Evolutionary conservation across 2,797 vertebrate species (phyloP).

Genomic region (Tangara arthus): DNA sequence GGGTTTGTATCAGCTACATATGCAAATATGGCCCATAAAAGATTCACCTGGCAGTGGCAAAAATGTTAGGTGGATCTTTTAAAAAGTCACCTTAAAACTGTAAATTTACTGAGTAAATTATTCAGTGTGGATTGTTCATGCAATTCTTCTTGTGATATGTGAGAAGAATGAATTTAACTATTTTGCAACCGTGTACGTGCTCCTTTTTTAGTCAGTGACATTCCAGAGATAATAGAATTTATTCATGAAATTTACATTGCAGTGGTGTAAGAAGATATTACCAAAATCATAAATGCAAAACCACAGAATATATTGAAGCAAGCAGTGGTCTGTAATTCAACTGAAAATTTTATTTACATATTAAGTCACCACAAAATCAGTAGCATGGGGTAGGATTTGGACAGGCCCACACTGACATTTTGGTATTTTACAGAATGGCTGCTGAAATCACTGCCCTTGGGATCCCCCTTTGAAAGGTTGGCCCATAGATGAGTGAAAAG

Average conservation of each 20-base stretch:
- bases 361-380: background rate
- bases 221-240: slow-evolving; percentile 51
- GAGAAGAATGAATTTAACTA: slow-evolving; percentile 41
- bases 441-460: background rate
- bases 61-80: background rate
- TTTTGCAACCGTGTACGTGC: fast-evolving
- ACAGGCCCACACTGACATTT: background rate
- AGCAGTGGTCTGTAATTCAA: background rate
- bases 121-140: background rate
- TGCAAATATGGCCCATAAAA: background rate
- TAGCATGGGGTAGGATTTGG: background rate
- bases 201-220: background rate
- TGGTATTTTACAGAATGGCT: background rate
- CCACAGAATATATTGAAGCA: background rate
- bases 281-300: slow-evolving; percentile 2
- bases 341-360: background rate
- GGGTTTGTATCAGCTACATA: background rate
- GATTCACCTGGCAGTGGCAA: background rate
- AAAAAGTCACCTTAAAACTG: slow-evolving; percentile 23
- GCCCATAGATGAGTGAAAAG: background rate
- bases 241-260: slow-evolving; percentile 67
- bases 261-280: slow-evolving; percentile 23
- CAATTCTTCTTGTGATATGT: background rate
- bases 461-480: background rate
- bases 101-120: slow-evolving; percentile 17